Percentiles rank a stretch among this genome's conserved stretches.
These are phyloP conservation scores for Nanger granti DNA, from an alignment of 2,113 vertebrate genomes.

Conservation along the genomic window DNA sequence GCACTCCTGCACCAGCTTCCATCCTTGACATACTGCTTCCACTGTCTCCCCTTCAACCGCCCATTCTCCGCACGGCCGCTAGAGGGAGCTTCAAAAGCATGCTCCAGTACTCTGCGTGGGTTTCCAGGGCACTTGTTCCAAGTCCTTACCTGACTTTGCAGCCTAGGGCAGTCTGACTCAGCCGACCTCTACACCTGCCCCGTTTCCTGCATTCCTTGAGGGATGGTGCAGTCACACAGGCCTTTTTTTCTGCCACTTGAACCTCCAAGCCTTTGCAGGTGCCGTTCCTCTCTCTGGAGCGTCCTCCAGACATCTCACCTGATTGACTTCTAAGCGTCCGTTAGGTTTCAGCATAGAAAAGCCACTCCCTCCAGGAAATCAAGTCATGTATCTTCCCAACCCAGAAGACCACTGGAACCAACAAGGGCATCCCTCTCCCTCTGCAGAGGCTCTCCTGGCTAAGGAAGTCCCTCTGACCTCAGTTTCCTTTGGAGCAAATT, in stretches of 20 bases:
- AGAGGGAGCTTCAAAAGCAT: neutral
- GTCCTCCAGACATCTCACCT: neutral
- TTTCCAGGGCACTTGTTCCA: neutral
- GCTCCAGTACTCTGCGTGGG: neutral
- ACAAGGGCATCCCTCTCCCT: neutral
- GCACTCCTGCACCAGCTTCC: accelerated
- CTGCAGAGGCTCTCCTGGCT: neutral
- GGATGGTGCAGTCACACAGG: neutral
- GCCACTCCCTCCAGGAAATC: neutral
- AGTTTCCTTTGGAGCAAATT: neutral
- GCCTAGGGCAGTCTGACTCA: neutral
- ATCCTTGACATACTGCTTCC: accelerated
- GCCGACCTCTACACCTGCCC: neutral
- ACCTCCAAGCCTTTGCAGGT: neutral
- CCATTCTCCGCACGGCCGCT: neutral
- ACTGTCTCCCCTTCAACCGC: too few species aligned
- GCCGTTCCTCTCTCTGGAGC: neutral
- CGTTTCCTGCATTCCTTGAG: neutral
- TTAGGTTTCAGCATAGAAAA: neutral
- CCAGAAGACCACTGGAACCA: too few species aligned
- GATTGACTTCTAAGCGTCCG: neutral
- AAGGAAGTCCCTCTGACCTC: neutral
- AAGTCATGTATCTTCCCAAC: neutral
- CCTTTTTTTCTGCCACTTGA: neutral
- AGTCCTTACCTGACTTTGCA: neutral